Conservation (phyloP, 1,140 invertebrate genomes). For the Stegodyphus mimosarum region DNA sequence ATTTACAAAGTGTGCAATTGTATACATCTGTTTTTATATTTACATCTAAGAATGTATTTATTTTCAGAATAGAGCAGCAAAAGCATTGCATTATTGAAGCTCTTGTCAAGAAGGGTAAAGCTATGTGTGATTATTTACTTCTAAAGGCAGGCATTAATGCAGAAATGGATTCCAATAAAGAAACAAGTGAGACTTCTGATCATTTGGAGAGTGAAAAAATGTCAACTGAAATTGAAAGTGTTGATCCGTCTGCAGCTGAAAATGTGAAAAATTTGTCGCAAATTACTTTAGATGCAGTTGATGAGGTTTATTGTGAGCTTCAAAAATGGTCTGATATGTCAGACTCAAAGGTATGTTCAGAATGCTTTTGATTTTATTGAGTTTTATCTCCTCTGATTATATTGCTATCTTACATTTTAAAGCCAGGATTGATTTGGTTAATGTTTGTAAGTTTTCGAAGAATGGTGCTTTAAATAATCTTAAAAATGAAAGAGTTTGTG, state of each 20-base stretch:
- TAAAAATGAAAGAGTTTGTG: too few relatives aligned
- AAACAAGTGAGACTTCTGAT: slow-evolving; percentile 20
- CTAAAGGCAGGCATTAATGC: not conserved
- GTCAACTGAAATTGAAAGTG: not conserved
- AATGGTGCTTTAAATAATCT: too few relatives aligned
- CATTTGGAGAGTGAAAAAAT: not conserved
- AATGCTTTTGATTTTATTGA: too few relatives aligned
- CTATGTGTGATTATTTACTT: slow-evolving; percentile 74
- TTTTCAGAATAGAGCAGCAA: slow-evolving; percentile 81
- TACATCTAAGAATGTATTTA: too few relatives aligned
- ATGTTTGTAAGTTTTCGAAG: too few relatives aligned
- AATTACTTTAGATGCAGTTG: slow-evolving; percentile 69
- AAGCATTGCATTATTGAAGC: slow-evolving; percentile 82
- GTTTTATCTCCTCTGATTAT: too few relatives aligned
- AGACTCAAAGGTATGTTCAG: slow-evolving; percentile 77
- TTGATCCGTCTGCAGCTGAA: not conserved
- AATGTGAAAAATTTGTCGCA: not conserved
- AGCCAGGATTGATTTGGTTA: too few relatives aligned
- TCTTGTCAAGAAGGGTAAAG: slow-evolving; percentile 79
- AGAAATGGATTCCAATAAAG: slow-evolving; percentile 2
- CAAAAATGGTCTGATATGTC: slow-evolving; percentile 82
- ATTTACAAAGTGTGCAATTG: too few relatives aligned
- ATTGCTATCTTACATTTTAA: too few relatives aligned
- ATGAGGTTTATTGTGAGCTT: slow-evolving; percentile 77
- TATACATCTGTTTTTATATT: too few relatives aligned